A percentile compares a stretch with the other conserved stretches of the same genome.
Conservation (phyloP, 2,113 vertebrate genomes). For the Melanotaenia duboulayi region DNA sequence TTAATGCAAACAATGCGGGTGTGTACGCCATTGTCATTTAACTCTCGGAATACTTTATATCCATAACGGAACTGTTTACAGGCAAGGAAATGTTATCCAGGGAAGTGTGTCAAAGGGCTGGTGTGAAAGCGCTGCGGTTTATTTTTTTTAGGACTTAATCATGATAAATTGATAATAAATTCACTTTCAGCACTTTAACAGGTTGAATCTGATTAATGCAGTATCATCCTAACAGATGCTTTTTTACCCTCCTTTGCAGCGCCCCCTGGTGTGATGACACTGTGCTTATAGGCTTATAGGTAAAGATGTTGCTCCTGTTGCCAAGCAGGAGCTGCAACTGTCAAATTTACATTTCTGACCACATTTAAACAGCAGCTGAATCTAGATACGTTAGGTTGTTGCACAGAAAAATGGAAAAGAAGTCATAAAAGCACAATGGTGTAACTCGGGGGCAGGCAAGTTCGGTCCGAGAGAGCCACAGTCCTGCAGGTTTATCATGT, state of each 20-base stretch:
- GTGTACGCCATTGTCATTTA: slow-evolving; percentile 8
- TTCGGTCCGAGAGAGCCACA: too few relatives aligned
- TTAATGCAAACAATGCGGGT: neutral
- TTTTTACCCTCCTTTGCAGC: neutral
- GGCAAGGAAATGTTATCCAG: slow-evolving; percentile 32
- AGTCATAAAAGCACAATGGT: too few relatives aligned
- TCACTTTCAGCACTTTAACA: neutral
- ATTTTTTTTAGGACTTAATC: slow-evolving; percentile 24
- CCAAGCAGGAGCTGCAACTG: neutral
- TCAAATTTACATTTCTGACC: neutral
- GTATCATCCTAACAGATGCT: neutral
- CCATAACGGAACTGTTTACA: slow-evolving; percentile 38
- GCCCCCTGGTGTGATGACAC: neutral
- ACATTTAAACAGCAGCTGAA: neutral
- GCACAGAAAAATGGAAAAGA: too few relatives aligned
- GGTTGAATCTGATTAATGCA: neutral
- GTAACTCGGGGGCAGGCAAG: too few relatives aligned
- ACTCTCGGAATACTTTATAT: slow-evolving; percentile 13
- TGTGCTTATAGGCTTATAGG: neutral
- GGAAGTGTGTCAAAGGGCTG: neutral
- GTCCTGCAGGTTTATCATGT: too few relatives aligned
- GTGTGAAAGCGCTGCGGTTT: slow-evolving; percentile 10
- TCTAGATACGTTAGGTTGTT: too few relatives aligned
- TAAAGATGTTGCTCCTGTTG: neutral
- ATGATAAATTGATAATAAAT: neutral